Evolutionary conservation across 2,888 invertebrate genomes (phyloP), one percentile per base, ranked within the genome.

Genomic region (Ichneumon xanthorius): DNA sequence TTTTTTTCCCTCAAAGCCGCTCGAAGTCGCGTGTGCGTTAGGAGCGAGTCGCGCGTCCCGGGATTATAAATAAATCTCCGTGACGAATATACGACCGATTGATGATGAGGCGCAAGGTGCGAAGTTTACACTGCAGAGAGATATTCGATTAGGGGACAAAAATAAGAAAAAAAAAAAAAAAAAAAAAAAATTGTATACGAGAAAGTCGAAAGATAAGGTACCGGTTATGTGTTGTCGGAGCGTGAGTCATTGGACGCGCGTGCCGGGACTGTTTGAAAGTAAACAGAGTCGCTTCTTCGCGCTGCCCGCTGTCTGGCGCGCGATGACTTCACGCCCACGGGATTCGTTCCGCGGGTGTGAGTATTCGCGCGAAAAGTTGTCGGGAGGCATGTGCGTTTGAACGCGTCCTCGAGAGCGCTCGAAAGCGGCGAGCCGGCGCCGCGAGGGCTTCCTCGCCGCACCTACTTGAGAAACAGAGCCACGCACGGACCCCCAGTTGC

Each of bases 221-320:
- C 77, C 68, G 65, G 63, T 63, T 61, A 53, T 78, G 48, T 48
- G 55, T 16, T 63, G 63, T 79, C 63, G 80, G 61, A 48, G 55
- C 63, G 72, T 86, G 85, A 86, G 82, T 86, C 85, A 83, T 77
- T 73, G 82, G 45, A 67, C 71, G 85, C 85, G 85, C 82, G 85
- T 86, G 85, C 82, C 85, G 72, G 70, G 71, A 40, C 3, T 80
- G 80, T 80, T 86, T 82, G 85, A 86, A 73, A 83, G 85, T 80
- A 86, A 83, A 86, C 85, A 86, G 79, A 83, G 70, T 78, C 85
- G 48, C 61, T 70, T 73, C 72, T 72, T 77, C 53, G 48, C 65
- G 37, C 11, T 40, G 73, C 40, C 22, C 30, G 73, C 58, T 53
- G 26, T 30, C 65, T 72, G 22, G 61, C 26, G 61, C 58, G 22